phyloP scores from a whole-genome alignment of 1,140 invertebrate genomes.

The Drosophila kanapiae region DNA sequence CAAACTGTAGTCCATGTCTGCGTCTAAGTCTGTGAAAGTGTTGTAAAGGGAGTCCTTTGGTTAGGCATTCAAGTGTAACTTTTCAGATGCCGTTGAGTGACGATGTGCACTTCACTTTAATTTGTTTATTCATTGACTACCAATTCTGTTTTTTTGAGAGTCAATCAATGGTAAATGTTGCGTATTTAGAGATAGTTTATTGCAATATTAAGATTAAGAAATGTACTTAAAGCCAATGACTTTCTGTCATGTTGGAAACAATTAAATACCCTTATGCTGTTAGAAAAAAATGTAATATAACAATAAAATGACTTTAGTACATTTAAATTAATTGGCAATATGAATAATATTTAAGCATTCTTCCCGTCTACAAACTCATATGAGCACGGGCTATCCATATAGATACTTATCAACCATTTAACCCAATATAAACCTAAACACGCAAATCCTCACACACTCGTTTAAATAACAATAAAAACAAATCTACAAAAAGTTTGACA shows the following conservation, averaged over 20 bases:
- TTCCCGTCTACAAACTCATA: not conserved
- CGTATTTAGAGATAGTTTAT: not conserved
- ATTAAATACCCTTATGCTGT: not conserved
- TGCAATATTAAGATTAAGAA: not conserved
- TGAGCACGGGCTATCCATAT: not conserved
- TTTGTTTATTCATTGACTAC: conserved; percentile 18
- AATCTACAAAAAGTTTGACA: conserved; percentile 12
- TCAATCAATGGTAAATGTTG: not conserved
- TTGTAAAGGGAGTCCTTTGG: conserved; percentile 15
- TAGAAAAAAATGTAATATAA: not conserved
- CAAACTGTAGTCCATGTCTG: conserved; percentile 9
- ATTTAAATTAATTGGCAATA: no score
- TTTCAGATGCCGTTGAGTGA: conserved; percentile 2
- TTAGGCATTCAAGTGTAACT: conserved; percentile 23
- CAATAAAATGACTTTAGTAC: not conserved
- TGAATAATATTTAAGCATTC: not conserved
- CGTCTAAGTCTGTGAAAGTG: conserved; percentile 4
- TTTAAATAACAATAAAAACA: conserved; percentile 21
- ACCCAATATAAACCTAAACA: conserved; percentile 18
- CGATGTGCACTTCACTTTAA: conserved; percentile 7
- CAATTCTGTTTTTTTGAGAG: not conserved
- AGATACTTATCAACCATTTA: conserved; percentile 47
- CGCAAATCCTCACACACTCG: conserved; percentile 30
- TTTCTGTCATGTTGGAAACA: not conserved
- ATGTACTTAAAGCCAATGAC: no score